These are phyloP conservation scores for Epizoanthus illoricatus DNA, from an alignment of 92 coral and sea anemone species.

Conservation along the genomic window DNA sequence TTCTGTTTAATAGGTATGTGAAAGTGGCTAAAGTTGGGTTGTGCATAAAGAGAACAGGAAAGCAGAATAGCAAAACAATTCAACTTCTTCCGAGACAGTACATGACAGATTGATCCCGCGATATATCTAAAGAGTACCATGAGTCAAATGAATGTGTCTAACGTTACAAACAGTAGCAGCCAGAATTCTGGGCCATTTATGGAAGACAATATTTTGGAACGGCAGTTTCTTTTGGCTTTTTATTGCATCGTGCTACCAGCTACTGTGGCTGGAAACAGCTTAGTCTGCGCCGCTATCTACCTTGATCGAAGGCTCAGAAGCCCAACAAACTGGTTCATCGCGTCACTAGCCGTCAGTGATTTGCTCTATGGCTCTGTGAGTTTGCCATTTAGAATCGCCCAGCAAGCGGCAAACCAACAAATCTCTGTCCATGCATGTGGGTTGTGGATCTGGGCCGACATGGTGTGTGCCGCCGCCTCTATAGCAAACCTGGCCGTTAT, in stretches of 20 bases:
- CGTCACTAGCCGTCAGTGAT: slow-evolving; percentile 91
- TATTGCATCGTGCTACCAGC: slow-evolving; percentile 63
- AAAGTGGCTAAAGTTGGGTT: background rate
- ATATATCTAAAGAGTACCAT: background rate
- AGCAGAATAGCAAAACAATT: background rate
- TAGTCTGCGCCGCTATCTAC: slow-evolving; percentile 84
- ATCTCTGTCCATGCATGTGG: slow-evolving; percentile 56
- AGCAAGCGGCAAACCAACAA: slow-evolving; percentile 53
- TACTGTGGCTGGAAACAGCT: slow-evolving; percentile 82
- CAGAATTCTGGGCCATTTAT: background rate
- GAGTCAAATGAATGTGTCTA: background rate
- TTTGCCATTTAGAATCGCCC: slow-evolving; percentile 71
- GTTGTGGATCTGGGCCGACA: slow-evolving; percentile 89
- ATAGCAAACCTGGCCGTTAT: slow-evolving; percentile 89
- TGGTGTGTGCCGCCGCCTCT: slow-evolving; percentile 93
- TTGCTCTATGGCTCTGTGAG: slow-evolving; percentile 71
- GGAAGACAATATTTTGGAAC: slow-evolving; percentile 10
- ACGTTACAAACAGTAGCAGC: background rate
- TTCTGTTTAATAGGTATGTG: background rate
- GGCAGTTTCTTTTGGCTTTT: slow-evolving; percentile 55
- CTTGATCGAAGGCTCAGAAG: slow-evolving; percentile 84
- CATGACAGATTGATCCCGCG: background rate
- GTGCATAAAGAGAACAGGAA: background rate
- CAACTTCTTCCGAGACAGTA: background rate
- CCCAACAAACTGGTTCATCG: slow-evolving; percentile 94